Evolutionary conservation across 2,797 vertebrate species (phyloP), one percentile per base, ranked within the genome.

Genomic region (Melanotaenia maccullochi): DNA sequence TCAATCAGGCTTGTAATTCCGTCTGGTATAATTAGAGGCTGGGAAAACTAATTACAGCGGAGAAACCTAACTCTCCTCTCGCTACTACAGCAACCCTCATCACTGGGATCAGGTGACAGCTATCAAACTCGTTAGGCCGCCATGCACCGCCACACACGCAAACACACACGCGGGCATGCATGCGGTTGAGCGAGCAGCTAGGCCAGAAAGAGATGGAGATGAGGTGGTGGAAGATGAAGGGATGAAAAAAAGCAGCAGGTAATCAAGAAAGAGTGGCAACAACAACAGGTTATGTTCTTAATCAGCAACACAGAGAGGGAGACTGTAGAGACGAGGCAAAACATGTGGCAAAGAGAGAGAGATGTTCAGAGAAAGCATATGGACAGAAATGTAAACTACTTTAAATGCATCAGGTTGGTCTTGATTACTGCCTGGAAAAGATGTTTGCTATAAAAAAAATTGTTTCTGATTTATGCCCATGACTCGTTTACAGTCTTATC

Each of bases 21-120:
- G 94, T 87, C 85, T 90, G 92, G 93, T 96, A 90, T 93, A 96
- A 97, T 95, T 96, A 95, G 94, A 87, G 90, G 92, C 94, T 92
- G 93, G 87, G 90, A 91, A 92, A 93, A 93, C 96, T 96, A 96
- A 96, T 96, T 96, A 96, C 95, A 95, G 93, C 89, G 89, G 88
- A 93, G 95, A 96, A 96, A 96, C 93, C 82, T 89, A 94, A 96
- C 93, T 92, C 89, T 93, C 89, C 90, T 95, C 85, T 75, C 77
- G 86, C 89, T 86, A 86, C 90, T 86, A 87, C 93, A 92, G 93
- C 92, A 94, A 89, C 93, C 93, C 93, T 94, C 93, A 93, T 91
- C 91, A 92, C 91, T 88, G 89, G 90, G 95, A 95, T 96, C 95
- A 95, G 85, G 91, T 96, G 93, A 95, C 96, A 93, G 90, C 92